Conservation (phyloP, 2,113 vertebrate species). For the Scomber scombrus region DNA sequence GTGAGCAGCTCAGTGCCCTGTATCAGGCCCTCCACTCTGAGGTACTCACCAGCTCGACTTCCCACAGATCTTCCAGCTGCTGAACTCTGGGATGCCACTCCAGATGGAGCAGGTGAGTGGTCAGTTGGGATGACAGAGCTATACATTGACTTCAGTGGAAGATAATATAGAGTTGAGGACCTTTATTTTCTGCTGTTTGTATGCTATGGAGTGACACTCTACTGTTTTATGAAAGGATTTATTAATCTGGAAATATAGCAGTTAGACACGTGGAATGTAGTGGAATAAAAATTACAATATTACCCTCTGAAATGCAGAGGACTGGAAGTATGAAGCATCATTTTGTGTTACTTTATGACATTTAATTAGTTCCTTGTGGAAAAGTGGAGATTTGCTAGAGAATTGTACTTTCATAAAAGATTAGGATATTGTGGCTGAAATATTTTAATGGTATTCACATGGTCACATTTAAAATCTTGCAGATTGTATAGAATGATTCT, state of each 20-base stretch:
- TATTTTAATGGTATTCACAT: background rate
- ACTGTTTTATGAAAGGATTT: no score
- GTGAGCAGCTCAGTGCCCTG: conserved; percentile 65
- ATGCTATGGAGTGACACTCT: no score
- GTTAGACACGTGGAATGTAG: no score
- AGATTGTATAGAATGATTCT: background rate
- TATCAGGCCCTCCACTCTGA: conserved; percentile 80
- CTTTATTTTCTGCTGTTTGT: background rate
- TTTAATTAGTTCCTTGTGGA: no score
- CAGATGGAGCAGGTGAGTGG: conserved; percentile 77
- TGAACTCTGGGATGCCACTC: conserved; percentile 74
- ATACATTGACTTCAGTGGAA: background rate
- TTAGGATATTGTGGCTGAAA: background rate
- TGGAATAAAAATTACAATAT: background rate
- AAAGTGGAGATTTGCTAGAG: no score
- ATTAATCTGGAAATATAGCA: no score
- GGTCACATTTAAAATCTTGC: background rate
- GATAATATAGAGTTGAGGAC: background rate
- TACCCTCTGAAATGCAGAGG: background rate
- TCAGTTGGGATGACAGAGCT: background rate
- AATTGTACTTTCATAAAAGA: background rate
- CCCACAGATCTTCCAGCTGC: conserved; percentile 68
- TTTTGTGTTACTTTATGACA: no score
- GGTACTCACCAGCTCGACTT: conserved; percentile 74
- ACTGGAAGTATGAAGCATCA: background rate